phyloP scores from a whole-genome alignment of 2,888 invertebrate species.

The Lithophane leautieri region DNA sequence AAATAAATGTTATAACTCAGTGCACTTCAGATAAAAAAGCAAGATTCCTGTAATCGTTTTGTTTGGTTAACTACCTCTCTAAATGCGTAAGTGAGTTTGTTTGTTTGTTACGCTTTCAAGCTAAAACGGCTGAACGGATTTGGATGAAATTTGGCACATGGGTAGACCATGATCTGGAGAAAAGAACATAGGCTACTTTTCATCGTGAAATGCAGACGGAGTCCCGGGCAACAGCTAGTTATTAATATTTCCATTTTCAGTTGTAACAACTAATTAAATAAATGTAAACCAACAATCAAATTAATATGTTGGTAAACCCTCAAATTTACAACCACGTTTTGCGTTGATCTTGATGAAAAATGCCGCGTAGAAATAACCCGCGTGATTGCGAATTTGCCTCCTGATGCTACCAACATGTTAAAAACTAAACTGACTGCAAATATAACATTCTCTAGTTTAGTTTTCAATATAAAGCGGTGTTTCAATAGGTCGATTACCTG shows the following conservation, averaged over 20 bases:
- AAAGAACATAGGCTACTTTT: no score
- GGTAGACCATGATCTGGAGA: no score
- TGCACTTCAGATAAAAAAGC: background rate
- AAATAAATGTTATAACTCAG: background rate
- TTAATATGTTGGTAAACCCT: slow-evolving; percentile 10
- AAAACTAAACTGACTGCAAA: slow-evolving; percentile 45
- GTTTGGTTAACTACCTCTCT: background rate
- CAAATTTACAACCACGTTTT: background rate
- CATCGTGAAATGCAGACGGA: no score
- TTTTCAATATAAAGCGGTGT: slow-evolving; percentile 36
- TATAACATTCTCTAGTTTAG: slow-evolving; percentile 50
- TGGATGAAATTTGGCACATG: no score
- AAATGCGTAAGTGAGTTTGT: no score
- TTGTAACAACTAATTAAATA: slow-evolving; percentile 33
- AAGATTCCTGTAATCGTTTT: background rate
- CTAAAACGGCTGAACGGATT: no score
- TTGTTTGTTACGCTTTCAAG: no score
- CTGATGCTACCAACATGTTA: slow-evolving; percentile 20
- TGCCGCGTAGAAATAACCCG: background rate
- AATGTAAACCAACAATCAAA: slow-evolving; percentile 15
- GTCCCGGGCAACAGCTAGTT: no score
- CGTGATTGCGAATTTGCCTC: slow-evolving; percentile 1
- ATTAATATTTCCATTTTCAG: slow-evolving; percentile 18
- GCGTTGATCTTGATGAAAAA: background rate
- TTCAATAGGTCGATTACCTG: slow-evolving; percentile 31